Evolutionary conservation across 2,113 vertebrate genomes (phyloP).

Genomic region (Crotophaga sulcirostris): DNA sequence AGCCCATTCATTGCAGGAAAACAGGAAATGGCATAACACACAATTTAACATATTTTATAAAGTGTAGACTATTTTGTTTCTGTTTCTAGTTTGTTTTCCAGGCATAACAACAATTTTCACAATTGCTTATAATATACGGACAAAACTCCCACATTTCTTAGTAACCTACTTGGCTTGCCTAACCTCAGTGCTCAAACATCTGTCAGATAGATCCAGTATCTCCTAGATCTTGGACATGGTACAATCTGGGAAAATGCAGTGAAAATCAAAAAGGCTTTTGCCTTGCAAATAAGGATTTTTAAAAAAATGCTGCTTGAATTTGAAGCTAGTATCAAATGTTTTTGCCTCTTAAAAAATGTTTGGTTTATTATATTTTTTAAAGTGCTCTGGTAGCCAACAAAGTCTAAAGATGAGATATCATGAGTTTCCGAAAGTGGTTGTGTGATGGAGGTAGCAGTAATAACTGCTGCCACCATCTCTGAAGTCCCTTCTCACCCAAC

Average conservation of each 20-base stretch:
- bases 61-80: background rate
- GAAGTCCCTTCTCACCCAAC: background rate
- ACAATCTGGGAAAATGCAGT: background rate
- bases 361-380: background rate
- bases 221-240: background rate
- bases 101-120: background rate
- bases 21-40: background rate
- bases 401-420: background rate
- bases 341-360: background rate
- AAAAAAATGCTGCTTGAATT: background rate
- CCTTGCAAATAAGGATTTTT: background rate
- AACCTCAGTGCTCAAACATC: background rate
- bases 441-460: background rate
- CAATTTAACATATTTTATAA: background rate
- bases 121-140: background rate
- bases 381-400: background rate
- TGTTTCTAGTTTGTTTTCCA: background rate
- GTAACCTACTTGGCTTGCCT: background rate
- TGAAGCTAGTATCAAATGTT: background rate
- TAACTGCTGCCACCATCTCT: background rate
- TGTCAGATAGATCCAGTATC: background rate
- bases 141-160: background rate
- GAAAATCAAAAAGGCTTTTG: background rate
- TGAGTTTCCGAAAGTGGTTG: background rate
- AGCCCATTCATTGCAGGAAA: background rate